Base-by-base conservation (phyloP, 1,140 invertebrate genomes). In the Drosophila funebris region DNA sequence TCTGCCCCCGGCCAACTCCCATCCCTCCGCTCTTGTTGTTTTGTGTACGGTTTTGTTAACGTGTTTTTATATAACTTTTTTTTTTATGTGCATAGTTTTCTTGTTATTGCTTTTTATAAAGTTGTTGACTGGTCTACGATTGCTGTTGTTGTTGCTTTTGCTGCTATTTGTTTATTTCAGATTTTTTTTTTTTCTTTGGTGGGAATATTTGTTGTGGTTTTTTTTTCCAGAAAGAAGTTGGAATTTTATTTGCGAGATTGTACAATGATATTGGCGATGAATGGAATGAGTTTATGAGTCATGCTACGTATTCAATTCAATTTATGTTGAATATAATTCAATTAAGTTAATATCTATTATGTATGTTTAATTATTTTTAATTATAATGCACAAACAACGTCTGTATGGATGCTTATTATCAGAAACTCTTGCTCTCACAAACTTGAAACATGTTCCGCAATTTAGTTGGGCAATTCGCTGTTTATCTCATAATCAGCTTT, bases 41-140 rank as follows among this genome's bases (percentile, higher is more conserved):
- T 46, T 57, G 27, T 57, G 53, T 39, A 57, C 44, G 41, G 68
- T 60, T 60, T 62, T 43, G 50, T 76, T 68, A 88, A 88, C 82
- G 78, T 87, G 82, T 85, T 88, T 85, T 87, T 87, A 87, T 87
- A 87, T 87, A 87, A 87, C 73, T 74, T 82, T 82, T 81, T n/a
- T n/a, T 79, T 80, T 64, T 73, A 68, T 76, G 63, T 66, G 82
- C 82, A 87, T 78, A 85, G 82, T 82, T 79, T 79, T 61, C 50
- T 72, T 58, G 36, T 39, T 41, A 43, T 22, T 77, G 56, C 22
- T 66, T 50, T 72, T 37, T 66, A 50, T 73, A 53, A 66, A 61
- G 66, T 62, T 69, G 66, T 62, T 62, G 39, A 53, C 54, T 60
- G 54, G 29, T 68, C 31, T 39, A 16, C 13, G 39, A 39, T 56